Conservation (phyloP, 2,797 vertebrate species). For the Lophotriccus pileatus region DNA sequence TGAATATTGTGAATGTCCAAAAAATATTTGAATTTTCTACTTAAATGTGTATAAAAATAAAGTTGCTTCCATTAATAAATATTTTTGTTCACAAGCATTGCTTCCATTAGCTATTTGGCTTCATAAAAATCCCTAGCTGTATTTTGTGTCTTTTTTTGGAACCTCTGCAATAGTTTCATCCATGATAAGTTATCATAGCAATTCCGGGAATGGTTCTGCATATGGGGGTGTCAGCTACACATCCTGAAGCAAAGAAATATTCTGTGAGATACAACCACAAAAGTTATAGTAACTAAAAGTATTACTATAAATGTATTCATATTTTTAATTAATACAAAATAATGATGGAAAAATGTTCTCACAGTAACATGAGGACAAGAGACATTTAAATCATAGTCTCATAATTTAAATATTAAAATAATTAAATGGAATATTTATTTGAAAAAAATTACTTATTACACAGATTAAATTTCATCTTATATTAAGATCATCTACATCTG, state of each 20-base stretch:
- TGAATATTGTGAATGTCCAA: neutral
- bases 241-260: conserved; percentile 16
- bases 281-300: conserved; percentile 34
- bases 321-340: conserved; percentile 28
- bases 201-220: neutral
- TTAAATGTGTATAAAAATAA: neutral
- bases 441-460: neutral
- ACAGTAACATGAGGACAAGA: neutral
- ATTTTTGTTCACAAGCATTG: neutral
- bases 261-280: neutral
- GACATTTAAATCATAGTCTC: neutral
- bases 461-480: neutral
- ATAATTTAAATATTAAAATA: neutral
- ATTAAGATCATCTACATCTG: neutral
- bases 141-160: neutral
- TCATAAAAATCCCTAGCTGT: neutral
- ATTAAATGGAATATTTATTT: neutral
- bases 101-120: neutral
- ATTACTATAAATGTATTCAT: neutral
- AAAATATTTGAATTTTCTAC: neutral
- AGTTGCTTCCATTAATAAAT: neutral
- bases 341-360: neutral
- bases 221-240: neutral
- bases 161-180: neutral
- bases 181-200: neutral